Evolutionary conservation across 30 jellyfish, hydroid and myxozoan genomes (phyloP).

Genomic region (Pelagia noctiluca): DNA sequence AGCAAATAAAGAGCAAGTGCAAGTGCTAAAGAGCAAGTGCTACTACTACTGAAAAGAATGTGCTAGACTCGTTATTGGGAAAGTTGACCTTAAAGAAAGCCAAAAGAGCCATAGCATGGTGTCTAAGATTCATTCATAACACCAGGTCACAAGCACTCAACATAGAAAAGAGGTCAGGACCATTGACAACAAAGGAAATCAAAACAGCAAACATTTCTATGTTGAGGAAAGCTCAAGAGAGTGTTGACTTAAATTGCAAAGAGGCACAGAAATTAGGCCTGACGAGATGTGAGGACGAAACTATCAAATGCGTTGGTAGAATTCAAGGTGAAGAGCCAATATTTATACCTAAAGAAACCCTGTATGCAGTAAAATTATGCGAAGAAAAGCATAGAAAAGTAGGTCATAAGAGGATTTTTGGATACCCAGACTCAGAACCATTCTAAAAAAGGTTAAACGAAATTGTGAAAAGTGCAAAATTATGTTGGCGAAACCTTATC

Average conservation of each 20-base stretch:
- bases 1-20: constrained; percentile 12
- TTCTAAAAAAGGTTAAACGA: background rate
- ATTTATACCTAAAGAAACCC: constrained; percentile 10
- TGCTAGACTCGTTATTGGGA: constrained; percentile 7
- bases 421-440: constrained; percentile 14
- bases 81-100: constrained; percentile 20
- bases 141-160: constrained; percentile 2
- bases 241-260: background rate
- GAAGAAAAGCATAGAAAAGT: constrained; percentile 34
- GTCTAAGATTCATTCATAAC: constrained; percentile 11
- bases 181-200: constrained; percentile 49
- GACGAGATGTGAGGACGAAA: constrained; percentile 8
- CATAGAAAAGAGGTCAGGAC: constrained; percentile 13
- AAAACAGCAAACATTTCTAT: constrained; percentile 1
- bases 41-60: background rate
- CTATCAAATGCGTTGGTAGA: constrained; percentile 41
- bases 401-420: constrained; percentile 12
- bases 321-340: constrained; percentile 31
- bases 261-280: constrained; percentile 37
- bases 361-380: constrained; percentile 10
- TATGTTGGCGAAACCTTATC: constrained; percentile 6
- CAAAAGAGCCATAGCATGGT: constrained; percentile 20
- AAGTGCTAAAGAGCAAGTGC: too few species aligned
- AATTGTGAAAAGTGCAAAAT: constrained; percentile 20
- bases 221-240: constrained; percentile 21